Percentiles rank a stretch among this genome's conserved stretches.
These are phyloP conservation scores for Azemiops feae DNA, from an alignment of 2,113 vertebrate genomes.

Conservation along the genomic window DNA sequence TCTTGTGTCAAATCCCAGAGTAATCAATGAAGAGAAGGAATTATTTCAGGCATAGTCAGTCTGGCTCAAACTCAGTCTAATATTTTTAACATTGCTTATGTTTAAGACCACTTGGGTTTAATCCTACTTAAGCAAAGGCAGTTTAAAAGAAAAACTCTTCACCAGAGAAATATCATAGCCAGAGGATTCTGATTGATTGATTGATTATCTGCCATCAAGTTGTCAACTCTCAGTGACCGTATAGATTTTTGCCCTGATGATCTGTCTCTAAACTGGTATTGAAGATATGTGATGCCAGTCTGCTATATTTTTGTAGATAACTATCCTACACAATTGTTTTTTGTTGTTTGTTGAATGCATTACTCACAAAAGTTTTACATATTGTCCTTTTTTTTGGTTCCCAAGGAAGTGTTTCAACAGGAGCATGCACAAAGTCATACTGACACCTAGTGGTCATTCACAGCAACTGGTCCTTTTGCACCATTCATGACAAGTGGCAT, in stretches of 20 bases:
- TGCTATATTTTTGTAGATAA: neutral
- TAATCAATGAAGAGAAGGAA: neutral
- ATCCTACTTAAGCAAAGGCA: neutral
- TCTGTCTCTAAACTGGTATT: neutral
- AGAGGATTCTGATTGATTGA: neutral
- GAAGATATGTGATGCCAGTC: conserved; percentile 21
- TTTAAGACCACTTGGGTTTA: neutral
- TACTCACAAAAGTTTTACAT: neutral
- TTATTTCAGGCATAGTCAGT: neutral
- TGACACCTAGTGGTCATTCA: conserved; percentile 32
- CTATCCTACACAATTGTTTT: neutral
- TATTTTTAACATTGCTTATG: neutral
- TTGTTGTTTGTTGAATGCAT: neutral
- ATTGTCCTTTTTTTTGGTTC: neutral
- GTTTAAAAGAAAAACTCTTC: neutral
- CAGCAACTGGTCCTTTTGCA: neutral
- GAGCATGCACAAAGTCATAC: conserved; percentile 16
- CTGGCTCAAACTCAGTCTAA: neutral
- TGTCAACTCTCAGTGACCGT: neutral
- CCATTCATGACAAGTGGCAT: neutral
- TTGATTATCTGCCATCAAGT: neutral
- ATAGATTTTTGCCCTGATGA: neutral
- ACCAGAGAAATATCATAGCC: neutral
- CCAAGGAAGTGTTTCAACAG: neutral
- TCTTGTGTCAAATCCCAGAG: neutral